A percentile compares a stretch with the other conserved stretches of the same genome.
phyloP scores from a whole-genome alignment of 2,888 invertebrate species.

The Crocallis elinguaria region DNA sequence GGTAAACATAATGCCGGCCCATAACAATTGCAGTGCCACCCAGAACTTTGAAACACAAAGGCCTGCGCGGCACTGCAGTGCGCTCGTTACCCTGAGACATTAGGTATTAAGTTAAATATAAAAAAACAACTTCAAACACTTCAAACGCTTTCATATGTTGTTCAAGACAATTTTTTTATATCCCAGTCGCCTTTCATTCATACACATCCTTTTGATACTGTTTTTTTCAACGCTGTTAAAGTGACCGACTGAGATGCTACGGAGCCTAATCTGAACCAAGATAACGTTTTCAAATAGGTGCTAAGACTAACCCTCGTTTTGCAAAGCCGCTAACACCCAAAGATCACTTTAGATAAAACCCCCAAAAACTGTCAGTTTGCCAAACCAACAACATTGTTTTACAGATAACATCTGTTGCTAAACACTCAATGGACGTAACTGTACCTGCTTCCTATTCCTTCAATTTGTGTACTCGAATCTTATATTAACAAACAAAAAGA shows the following conservation, averaged over 20 bases:
- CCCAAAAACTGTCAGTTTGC: conserved; percentile 59
- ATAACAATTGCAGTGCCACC: too few relatives aligned
- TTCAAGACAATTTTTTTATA: neutral
- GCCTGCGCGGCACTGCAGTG: too few relatives aligned
- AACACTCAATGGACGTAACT: conserved; percentile 77
- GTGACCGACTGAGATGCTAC: conserved; percentile 31
- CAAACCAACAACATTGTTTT: conserved; percentile 76
- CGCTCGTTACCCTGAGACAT: too few relatives aligned
- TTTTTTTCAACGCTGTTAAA: conserved; percentile 25
- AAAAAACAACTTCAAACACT: too few relatives aligned
- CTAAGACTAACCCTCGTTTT: conserved; percentile 33
- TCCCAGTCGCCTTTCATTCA: conserved; percentile 14
- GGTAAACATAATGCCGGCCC: too few relatives aligned
- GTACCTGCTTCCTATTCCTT: conserved; percentile 71
- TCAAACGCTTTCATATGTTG: neutral
- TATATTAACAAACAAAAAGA: conserved; percentile 31
- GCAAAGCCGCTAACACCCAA: conserved; percentile 24
- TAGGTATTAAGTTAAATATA: too few relatives aligned
- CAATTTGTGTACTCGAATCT: conserved; percentile 44
- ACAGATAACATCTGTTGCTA: conserved; percentile 74
- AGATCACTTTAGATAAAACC: conserved; percentile 44
- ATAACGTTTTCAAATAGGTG: conserved; percentile 50
- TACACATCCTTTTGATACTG: conserved; percentile 15
- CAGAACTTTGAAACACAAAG: too few relatives aligned
- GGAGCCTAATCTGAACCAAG: conserved; percentile 23